Conservation (phyloP, 2,113 vertebrate genomes). For the Zosterops japonicus region DNA sequence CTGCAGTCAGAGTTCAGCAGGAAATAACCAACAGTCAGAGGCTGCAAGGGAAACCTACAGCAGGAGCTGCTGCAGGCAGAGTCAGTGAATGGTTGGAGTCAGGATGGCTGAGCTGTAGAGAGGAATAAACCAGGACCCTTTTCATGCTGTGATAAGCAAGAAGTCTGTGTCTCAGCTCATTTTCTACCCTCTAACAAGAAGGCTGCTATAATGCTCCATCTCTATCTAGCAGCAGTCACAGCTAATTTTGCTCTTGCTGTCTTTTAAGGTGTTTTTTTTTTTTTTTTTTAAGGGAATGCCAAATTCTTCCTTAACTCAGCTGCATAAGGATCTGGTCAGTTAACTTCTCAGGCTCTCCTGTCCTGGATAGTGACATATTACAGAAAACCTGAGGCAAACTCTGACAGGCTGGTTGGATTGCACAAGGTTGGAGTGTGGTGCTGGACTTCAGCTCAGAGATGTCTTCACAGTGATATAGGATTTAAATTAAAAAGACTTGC, state of each 20-base stretch:
- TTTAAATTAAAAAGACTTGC: not conserved
- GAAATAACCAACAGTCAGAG: not conserved
- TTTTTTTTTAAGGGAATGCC: not conserved
- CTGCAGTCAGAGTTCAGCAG: too few species aligned
- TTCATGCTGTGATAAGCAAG: not conserved
- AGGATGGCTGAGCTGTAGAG: not conserved
- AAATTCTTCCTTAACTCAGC: not conserved
- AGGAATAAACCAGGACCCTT: not conserved
- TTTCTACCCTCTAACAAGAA: not conserved
- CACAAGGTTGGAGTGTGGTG: not conserved
- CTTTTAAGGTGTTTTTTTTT: not conserved
- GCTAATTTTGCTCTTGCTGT: not conserved
- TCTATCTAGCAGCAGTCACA: not conserved
- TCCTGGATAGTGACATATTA: not conserved
- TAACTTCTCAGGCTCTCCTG: not conserved
- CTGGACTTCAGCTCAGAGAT: not conserved
- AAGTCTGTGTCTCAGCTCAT: not conserved
- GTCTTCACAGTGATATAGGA: not conserved
- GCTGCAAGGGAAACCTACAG: not conserved
- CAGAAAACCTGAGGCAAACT: not conserved
- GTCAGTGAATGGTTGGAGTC: not conserved
- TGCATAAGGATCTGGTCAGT: not conserved
- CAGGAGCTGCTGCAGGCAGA: not conserved
- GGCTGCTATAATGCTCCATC: not conserved
- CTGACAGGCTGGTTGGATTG: not conserved